Percentiles rank a stretch among this genome's conserved stretches.
phyloP scores from a whole-genome alignment of 2,113 vertebrate genomes.

The Hystrix brachyura region DNA sequence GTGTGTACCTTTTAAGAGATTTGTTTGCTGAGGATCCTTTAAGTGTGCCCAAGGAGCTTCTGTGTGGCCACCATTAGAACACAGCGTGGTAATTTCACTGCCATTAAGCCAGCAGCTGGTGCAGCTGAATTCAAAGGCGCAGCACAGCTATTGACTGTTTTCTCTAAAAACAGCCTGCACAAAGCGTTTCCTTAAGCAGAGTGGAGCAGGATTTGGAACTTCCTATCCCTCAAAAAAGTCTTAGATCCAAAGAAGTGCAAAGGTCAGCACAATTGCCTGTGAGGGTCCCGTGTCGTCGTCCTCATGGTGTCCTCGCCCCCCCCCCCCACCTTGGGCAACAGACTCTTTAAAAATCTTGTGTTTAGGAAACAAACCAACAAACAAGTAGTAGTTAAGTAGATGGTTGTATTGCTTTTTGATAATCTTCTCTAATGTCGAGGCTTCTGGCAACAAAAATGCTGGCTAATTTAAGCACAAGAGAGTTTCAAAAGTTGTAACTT shows the following conservation, averaged over 20 bases:
- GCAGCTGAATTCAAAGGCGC: constrained; percentile 81
- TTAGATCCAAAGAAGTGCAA: not conserved
- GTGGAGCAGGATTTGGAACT: constrained; percentile 72
- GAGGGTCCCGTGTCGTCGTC: not conserved
- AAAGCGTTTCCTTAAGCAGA: constrained; percentile 84
- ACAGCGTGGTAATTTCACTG: constrained; percentile 78
- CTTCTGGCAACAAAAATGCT: not conserved
- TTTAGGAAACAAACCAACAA: not conserved
- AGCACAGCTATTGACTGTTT: constrained; percentile 70
- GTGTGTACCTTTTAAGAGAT: constrained; percentile 48
- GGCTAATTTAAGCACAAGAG: constrained; percentile 28
- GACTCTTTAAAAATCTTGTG: not conserved
- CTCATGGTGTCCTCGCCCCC: not conserved
- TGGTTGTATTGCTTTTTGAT: not conserved
- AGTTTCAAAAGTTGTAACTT: not conserved
- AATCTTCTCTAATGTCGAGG: not conserved
- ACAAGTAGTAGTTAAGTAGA: not conserved
- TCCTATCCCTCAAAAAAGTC: constrained; percentile 67
- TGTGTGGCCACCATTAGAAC: constrained; percentile 64
- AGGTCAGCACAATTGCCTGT: not conserved
- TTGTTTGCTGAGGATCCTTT: constrained; percentile 40
- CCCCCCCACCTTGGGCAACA: not conserved
- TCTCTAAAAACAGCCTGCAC: constrained; percentile 78
- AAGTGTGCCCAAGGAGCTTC: constrained; percentile 42
- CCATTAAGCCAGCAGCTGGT: constrained; percentile 78